phyloP scores from a whole-genome alignment of 1,140 invertebrate species.

The Meloidogyne exigua region DNA sequence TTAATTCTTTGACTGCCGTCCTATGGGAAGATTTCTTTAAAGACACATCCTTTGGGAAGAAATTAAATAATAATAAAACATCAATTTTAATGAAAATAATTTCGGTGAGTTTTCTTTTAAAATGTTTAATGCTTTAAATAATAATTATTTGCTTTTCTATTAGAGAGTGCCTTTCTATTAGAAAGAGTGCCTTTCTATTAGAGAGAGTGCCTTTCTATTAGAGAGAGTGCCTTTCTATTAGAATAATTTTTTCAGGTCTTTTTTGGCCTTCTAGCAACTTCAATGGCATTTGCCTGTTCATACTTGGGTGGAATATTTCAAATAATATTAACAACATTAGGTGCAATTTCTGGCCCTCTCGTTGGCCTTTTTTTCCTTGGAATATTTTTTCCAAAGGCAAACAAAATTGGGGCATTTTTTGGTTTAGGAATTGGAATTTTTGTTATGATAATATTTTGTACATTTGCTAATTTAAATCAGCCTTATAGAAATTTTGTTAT shows the following conservation, averaged over 20 bases:
- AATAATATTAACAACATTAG: slow-evolving; percentile 30
- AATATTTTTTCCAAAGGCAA: slow-evolving; percentile 44
- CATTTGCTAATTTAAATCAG: slow-evolving; percentile 39
- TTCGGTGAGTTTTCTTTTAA: not conserved
- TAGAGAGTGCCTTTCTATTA: too few relatives aligned
- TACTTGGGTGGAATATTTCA: slow-evolving; percentile 44
- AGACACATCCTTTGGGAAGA: slow-evolving; percentile 9
- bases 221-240: not conserved
- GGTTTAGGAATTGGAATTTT: slow-evolving; percentile 32
- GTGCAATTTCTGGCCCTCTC: slow-evolving; percentile 41
- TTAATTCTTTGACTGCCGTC: slow-evolving; percentile 54
- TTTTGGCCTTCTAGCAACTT: slow-evolving; percentile 43
- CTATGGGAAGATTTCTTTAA: slow-evolving; percentile 53
- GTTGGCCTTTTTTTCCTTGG: slow-evolving; percentile 48
- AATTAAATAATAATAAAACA: slow-evolving; percentile 29
- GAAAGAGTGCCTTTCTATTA: too few relatives aligned
- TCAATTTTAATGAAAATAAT: slow-evolving; percentile 13
- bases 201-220: too few relatives aligned
- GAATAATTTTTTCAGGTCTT: slow-evolving; percentile 13
- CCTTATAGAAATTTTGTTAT: slow-evolving; percentile 43
- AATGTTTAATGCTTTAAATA: too few relatives aligned
- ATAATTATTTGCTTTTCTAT: too few relatives aligned
- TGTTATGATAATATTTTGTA: slow-evolving; percentile 27
- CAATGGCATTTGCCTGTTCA: slow-evolving; percentile 45
- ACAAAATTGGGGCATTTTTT: slow-evolving; percentile 44